Evolutionary conservation across 2,888 invertebrate species (phyloP).

Genomic region (Athalia rosae): DNA sequence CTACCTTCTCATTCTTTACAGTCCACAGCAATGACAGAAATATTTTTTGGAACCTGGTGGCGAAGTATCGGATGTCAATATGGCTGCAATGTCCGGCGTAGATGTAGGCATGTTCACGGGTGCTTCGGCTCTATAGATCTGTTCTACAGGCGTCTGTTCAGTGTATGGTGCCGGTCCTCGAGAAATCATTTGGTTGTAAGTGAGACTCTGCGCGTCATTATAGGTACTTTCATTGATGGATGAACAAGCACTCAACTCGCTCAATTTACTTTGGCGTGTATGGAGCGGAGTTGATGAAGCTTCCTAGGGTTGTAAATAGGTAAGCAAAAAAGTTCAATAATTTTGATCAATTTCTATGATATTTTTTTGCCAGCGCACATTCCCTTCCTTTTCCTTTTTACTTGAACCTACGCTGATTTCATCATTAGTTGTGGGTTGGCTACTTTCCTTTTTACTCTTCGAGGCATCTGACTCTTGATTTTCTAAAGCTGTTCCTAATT

Average conservation of each 20-base stretch:
- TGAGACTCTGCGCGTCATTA: slow-evolving; percentile 49
- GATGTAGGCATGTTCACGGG: slow-evolving; percentile 4
- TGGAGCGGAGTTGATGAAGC: neutral
- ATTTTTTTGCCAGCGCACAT: neutral
- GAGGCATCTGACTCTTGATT: neutral
- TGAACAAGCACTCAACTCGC: neutral
- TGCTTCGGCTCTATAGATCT: slow-evolving; percentile 43
- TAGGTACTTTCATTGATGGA: slow-evolving; percentile 7
- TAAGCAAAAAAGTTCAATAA: neutral
- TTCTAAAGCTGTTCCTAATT: slow-evolving; percentile 50
- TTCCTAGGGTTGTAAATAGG: neutral
- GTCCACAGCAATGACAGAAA: neutral
- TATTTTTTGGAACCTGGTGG: slow-evolving; percentile 26
- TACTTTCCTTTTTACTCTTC: neutral
- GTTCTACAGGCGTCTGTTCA: slow-evolving; percentile 46
- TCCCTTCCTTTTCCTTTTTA: neutral
- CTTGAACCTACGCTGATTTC: neutral
- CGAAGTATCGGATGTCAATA: slow-evolving; percentile 19
- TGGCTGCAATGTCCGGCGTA: slow-evolving; percentile 32
- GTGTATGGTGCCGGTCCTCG: slow-evolving; percentile 50
- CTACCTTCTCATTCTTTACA: neutral
- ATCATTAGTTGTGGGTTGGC: neutral
- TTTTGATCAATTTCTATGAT: neutral
- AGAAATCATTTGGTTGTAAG: slow-evolving; percentile 54
- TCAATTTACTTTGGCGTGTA: neutral